Conservation (phyloP, 2,797 vertebrate species). For the Micropoecilia bifurca region DNA sequence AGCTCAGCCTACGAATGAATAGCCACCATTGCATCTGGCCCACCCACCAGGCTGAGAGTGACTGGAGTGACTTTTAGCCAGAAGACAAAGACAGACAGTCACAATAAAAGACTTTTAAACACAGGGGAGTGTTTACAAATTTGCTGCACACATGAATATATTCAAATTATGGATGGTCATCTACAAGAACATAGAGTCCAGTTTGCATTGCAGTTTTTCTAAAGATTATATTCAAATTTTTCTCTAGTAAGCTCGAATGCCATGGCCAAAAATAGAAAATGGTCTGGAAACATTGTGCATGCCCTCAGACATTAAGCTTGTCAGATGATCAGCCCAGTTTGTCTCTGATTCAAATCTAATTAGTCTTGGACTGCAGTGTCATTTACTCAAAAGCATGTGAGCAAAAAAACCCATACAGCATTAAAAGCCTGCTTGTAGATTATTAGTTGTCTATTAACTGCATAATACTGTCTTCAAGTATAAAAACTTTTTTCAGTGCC, state of each 20-base stretch:
- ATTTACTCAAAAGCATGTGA: not conserved
- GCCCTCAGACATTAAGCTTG: constrained; percentile 5
- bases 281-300: not conserved
- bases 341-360: constrained; percentile 9
- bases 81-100: not conserved
- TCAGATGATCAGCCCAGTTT: constrained; percentile 6
- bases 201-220: not conserved
- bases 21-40: not conserved
- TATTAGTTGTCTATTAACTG: not conserved
- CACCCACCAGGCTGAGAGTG: no score
- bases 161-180: not conserved
- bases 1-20: not conserved
- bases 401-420: not conserved
- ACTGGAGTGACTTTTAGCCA: not conserved
- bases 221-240: not conserved
- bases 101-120: not conserved
- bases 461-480: not conserved
- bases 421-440: not conserved
- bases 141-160: not conserved
- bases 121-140: not conserved
- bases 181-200: not conserved
- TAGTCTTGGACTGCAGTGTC: not conserved
- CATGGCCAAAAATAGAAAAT: not conserved
- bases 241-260: not conserved
- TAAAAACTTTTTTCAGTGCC: not conserved